Percentiles rank a stretch among this genome's conserved stretches.
Conservation (phyloP, 2,113 vertebrate genomes). For the Lathamus discolor region DNA sequence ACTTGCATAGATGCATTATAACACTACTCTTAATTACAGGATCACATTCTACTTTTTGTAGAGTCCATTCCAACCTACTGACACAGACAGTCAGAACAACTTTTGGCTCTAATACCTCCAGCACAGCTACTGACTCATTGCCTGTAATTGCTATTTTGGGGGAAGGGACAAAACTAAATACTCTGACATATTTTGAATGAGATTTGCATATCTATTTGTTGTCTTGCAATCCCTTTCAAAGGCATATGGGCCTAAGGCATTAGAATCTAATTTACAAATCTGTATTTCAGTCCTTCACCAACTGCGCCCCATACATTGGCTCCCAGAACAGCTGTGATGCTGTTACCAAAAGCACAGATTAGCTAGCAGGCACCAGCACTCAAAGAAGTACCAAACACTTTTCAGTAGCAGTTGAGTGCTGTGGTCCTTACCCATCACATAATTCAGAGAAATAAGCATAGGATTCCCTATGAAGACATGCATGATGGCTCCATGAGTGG, state of each 20-base stretch:
- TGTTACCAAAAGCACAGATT: background rate
- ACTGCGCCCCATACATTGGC: rapidly evolving
- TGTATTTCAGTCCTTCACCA: background rate
- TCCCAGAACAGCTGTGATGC: background rate
- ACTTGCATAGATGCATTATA: background rate
- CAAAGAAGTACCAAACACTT: background rate
- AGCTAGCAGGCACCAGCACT: background rate
- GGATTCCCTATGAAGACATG: rapidly evolving
- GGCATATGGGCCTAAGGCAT: background rate
- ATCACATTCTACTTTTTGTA: background rate
- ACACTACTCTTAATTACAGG: constrained; percentile 36
- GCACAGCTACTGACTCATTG: background rate
- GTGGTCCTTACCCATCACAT: background rate
- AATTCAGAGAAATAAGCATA: background rate
- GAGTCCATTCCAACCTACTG: constrained; percentile 15
- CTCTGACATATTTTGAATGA: background rate
- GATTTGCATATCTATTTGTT: background rate
- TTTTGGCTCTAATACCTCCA: background rate
- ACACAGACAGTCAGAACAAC: background rate
- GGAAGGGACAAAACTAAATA: background rate
- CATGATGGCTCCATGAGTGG: background rate
- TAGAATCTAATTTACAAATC: background rate
- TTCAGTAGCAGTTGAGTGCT: background rate
- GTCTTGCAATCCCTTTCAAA: background rate
- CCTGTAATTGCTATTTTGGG: background rate